Conservation (phyloP, 1,140 invertebrate genomes). For the Formica selysi region DNA sequence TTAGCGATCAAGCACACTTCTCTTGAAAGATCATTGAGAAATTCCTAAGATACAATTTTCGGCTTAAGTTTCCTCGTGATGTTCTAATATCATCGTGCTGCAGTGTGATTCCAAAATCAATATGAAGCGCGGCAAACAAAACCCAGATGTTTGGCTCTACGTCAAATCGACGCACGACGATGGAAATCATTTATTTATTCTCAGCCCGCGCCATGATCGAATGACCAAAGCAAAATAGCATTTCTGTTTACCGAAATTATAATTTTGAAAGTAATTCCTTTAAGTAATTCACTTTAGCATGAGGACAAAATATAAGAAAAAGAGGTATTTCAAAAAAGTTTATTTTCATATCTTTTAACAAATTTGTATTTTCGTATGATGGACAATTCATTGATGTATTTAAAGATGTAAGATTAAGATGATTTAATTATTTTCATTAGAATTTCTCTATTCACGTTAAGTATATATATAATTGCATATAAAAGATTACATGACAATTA, state of each 20-base stretch:
- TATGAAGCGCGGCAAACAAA: constrained; percentile 54
- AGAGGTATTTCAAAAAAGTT: background rate
- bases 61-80: background rate
- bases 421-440: too few species aligned
- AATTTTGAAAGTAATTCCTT: background rate
- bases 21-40: background rate
- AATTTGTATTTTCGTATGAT: background rate
- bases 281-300: background rate
- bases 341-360: background rate
- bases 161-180: constrained; percentile 38
- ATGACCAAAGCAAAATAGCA: constrained; percentile 14
- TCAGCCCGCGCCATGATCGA: constrained; percentile 4
- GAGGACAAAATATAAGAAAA: background rate
- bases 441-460: too few species aligned
- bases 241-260: constrained; percentile 6
- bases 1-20: background rate
- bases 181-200: constrained; percentile 54
- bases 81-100: constrained; percentile 22
- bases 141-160: constrained; percentile 53
- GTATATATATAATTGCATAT: too few species aligned
- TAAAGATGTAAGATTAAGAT: too few species aligned
- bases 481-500: too few species aligned
- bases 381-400: background rate
- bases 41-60: constrained; percentile 26
- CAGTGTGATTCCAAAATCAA: constrained; percentile 47